A percentile compares a stretch with the other conserved stretches of the same genome.
Conservation (phyloP, 35 echinoderm and acorn worm species). For the Patiria miniata region DNA sequence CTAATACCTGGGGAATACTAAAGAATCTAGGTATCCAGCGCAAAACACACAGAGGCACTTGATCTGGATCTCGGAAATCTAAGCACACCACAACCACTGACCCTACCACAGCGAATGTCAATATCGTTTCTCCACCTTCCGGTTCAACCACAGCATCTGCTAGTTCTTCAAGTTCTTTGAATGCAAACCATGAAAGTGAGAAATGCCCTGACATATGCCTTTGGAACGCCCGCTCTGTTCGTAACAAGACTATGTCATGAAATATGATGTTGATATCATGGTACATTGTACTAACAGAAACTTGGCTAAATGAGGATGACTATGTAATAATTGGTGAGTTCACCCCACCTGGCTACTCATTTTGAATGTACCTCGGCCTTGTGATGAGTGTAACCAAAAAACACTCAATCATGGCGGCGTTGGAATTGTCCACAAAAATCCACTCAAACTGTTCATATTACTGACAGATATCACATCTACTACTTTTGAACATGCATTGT, state of each 20-base stretch:
- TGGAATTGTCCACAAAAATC: neutral
- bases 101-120: neutral
- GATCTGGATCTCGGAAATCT: too few relatives aligned
- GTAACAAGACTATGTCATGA: neutral
- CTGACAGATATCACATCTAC: neutral
- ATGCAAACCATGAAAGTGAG: neutral
- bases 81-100: too few relatives aligned
- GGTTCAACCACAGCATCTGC: neutral
- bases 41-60: too few relatives aligned
- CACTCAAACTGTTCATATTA: neutral
- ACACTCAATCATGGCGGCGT: neutral
- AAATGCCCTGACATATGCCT: neutral
- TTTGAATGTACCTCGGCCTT: neutral
- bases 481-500: conserved; percentile 4
- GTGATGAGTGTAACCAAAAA: neutral
- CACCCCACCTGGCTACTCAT: neutral
- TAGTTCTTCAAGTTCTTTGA: neutral
- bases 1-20: too few relatives aligned
- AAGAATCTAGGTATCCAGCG: too few relatives aligned
- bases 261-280: neutral
- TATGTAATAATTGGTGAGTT: neutral
- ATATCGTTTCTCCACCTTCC: neutral
- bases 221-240: too few relatives aligned
- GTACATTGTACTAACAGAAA: neutral
- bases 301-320: neutral